phyloP scores from a whole-genome alignment of 2,888 invertebrate species.

The Coenonympha glycerion region DNA sequence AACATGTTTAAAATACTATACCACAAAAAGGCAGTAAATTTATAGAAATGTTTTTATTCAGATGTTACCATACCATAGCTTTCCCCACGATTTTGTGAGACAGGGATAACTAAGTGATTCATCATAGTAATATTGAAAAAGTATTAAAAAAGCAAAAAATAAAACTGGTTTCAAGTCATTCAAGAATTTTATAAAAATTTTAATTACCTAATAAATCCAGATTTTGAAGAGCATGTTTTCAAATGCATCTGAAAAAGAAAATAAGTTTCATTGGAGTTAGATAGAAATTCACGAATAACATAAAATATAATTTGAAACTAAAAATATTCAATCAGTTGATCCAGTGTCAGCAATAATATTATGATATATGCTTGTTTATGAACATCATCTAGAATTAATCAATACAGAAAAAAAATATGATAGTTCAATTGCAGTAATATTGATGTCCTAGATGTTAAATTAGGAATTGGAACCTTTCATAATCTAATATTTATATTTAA shows the following conservation, averaged over 20 bases:
- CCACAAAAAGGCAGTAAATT: background rate
- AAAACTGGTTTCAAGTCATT: no score
- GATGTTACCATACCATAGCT: slow-evolving; percentile 49
- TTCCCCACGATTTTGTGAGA: slow-evolving; percentile 49
- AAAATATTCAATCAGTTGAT: slow-evolving; percentile 10
- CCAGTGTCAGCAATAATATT: slow-evolving; percentile 15
- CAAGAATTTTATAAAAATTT: no score
- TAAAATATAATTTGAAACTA: background rate
- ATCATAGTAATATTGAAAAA: slow-evolving; percentile 8
- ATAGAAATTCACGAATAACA: no score
- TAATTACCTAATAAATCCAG: background rate
- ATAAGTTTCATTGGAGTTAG: no score
- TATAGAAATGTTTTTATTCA: slow-evolving; percentile 22
- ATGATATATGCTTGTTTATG: slow-evolving; percentile 22
- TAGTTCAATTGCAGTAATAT: no score
- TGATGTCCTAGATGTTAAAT: no score
- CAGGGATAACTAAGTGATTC: slow-evolving; percentile 46
- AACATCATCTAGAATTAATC: slow-evolving; percentile 15
- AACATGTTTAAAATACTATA: background rate
- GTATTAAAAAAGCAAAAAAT: no score
- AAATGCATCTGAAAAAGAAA: background rate
- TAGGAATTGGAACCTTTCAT: no score
- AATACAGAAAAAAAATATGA: no score
- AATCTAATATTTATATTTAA: no score
- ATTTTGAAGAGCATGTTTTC: background rate